Percentiles rank a stretch among this genome's conserved stretches.
These are phyloP conservation scores for Scyliorhinus canicula DNA, from an alignment of 2,797 vertebrate species.

Conservation along the genomic window DNA sequence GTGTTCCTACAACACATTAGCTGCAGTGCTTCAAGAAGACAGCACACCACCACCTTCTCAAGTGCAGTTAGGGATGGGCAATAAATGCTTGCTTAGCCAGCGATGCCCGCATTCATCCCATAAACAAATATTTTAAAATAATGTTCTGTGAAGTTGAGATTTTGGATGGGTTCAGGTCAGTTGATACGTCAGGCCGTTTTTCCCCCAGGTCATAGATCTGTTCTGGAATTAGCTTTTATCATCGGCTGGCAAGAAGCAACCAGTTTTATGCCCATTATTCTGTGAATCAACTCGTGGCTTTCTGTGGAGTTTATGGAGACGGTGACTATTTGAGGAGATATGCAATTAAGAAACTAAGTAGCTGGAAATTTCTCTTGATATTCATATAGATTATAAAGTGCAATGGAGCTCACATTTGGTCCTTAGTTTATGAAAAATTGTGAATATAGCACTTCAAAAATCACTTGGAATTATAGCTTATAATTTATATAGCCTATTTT, in stretches of 20 bases:
- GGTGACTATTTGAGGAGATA: not conserved
- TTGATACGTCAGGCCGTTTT: not conserved
- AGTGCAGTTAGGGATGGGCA: too few species aligned
- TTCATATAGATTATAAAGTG: not conserved
- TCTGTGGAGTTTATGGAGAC: not conserved
- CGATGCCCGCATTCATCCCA: too few species aligned
- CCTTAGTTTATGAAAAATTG: not conserved
- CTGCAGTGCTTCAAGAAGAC: too few species aligned
- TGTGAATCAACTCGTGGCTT: not conserved
- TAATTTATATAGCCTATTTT: too few species aligned
- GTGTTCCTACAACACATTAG: too few species aligned
- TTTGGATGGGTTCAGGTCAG: not conserved
- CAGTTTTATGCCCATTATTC: not conserved
- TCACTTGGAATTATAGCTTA: not conserved
- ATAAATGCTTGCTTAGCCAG: too few species aligned
- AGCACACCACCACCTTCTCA: too few species aligned
- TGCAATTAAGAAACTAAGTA: not conserved
- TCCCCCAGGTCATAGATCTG: not conserved
- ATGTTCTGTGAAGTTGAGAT: not conserved
- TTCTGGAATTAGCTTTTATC: not conserved
- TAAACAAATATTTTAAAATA: not conserved
- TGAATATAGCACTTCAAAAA: not conserved
- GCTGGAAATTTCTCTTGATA: not conserved
- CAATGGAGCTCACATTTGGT: not conserved
- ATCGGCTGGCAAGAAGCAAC: not conserved